Base-by-base conservation (phyloP, 1,140 invertebrate species). In the Penaeus chinensis region DNA sequence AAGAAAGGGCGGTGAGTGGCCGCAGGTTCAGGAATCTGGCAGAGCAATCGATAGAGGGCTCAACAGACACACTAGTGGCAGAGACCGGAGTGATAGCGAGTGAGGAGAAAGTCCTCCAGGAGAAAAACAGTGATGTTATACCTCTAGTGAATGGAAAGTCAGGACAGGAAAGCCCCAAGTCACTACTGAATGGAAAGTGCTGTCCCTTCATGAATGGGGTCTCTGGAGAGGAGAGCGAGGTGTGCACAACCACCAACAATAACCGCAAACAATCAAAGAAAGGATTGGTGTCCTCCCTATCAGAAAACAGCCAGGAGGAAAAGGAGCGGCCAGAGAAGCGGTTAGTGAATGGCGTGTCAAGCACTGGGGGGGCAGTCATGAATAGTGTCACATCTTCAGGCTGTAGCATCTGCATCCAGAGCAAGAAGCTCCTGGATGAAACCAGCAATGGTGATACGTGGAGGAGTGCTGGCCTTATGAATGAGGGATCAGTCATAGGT, bases 31-130 rank as follows among this genome's bases (percentile, higher is more conserved):
- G 69, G 74, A 47, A 74, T 69, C 60, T 88, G 63, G 82, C 82
- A 7, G 87, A 88, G 42, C 87, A 91, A 47, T 89, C 91, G 22
- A 91, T 93, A 88, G 93, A 93, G 89, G 93, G 93, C 89, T 93
- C 93, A 37, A 94, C 93, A 16, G 93, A 93, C 87, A 93, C 93
- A 0, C 89, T 93, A 63, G 92, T 92, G 0, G 92, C 92, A 27
- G 92, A 93, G 63, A 90, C 87, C 83, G 90, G 91, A 32, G 60
- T 88, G 11, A 84, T 89, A 82, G 81, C 85, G 27, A 90, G 85
- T 80, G 83, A 76, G 60, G 81, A 86, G 87, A 87, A 87, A 27
- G 71, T 87, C 42, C 77, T 60, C 63, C 78, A 85, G 86, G 82
- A 84, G 22, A 88, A 80, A 78, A 54, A 82, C 18, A 83, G 81